Evolutionary conservation across 2,113 vertebrate genomes (phyloP), one percentile per base, ranked within the genome.

Genomic region (Cathartes aura): DNA sequence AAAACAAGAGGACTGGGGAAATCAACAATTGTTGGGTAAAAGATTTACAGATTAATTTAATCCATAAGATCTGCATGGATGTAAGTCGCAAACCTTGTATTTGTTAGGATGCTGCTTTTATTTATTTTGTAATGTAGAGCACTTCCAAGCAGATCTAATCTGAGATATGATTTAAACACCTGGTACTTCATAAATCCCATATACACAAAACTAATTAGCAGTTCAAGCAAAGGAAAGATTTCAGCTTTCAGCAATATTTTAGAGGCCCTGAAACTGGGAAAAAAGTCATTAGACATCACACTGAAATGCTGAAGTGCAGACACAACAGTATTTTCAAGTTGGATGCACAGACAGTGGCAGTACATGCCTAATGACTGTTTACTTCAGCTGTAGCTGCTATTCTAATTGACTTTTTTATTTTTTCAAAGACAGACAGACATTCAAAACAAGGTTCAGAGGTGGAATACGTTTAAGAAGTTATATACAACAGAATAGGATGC

Each of bases 311-410:
- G 76, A 96, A 89, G 13, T 92, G 64, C 81, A 95, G 81, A 95
- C 83, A 87, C 64, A 93, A 95, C 56, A 75, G 40, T 80, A 87
- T 96, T 97, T 97, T 96, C 89, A 82, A 76, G 94, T 8, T 94
- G 76, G 83, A 75, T 94, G 70, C 88, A 85, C 81, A 87, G 60
- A 78, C n/a, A 92, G 47, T 55, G 60, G 15, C 60, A 91, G 58
- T 87, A 87, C 60, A 38, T 96, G 89, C 68, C 40, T 95, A 93
- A 95, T 87, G 82, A 83, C 72, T 93, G 47, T 89, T 94, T 94
- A 75, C 36, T 75, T 96, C 89, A 89, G 48, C 48, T 72, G 76
- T 56, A 91, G 89, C 40, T 97, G 48, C 62, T 89, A 17, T 75
- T 85, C 53, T 92, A 96, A 95, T 84, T 90, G 70, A 71, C 43